These are phyloP conservation scores for Trinectes maculatus DNA, from an alignment of 2,113 vertebrate species.

Conservation along the genomic window DNA sequence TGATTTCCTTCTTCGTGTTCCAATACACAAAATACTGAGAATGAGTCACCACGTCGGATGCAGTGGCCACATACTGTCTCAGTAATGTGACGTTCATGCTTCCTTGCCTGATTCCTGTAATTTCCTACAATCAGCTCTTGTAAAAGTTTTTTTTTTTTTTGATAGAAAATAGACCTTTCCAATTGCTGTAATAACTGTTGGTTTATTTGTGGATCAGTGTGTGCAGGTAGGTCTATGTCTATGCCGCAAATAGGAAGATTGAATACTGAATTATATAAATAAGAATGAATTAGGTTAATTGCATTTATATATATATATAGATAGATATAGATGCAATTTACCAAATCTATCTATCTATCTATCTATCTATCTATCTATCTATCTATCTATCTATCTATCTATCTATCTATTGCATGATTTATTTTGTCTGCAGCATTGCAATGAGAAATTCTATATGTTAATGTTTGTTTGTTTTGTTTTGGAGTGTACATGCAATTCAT, in stretches of 20 bases:
- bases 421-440: too few relatives aligned
- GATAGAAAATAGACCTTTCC: slow-evolving; percentile 33
- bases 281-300: too few relatives aligned
- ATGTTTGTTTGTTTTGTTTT: too few relatives aligned
- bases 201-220: slow-evolving; percentile 20
- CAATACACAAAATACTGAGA: not conserved
- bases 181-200: not conserved
- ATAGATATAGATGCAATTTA: too few relatives aligned
- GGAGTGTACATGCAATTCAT: too few relatives aligned
- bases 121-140: slow-evolving; percentile 47
- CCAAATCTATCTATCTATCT: too few relatives aligned
- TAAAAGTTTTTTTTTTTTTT: slow-evolving; percentile 8
- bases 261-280: too few relatives aligned
- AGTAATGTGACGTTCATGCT: slow-evolving; percentile 11
- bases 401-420: too few relatives aligned
- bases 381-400: too few relatives aligned
- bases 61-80: slow-evolving; percentile 5
- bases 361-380: too few relatives aligned
- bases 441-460: too few relatives aligned
- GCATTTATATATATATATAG: too few relatives aligned
- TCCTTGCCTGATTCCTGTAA: slow-evolving; percentile 30
- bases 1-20: slow-evolving; percentile 25
- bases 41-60: slow-evolving; percentile 51
- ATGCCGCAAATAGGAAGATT: not conserved
- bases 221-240: not conserved